A percentile compares a stretch with the other conserved stretches of the same genome.
Conservation (phyloP, 2,888 invertebrate genomes). For the Monochamus alternatus region DNA sequence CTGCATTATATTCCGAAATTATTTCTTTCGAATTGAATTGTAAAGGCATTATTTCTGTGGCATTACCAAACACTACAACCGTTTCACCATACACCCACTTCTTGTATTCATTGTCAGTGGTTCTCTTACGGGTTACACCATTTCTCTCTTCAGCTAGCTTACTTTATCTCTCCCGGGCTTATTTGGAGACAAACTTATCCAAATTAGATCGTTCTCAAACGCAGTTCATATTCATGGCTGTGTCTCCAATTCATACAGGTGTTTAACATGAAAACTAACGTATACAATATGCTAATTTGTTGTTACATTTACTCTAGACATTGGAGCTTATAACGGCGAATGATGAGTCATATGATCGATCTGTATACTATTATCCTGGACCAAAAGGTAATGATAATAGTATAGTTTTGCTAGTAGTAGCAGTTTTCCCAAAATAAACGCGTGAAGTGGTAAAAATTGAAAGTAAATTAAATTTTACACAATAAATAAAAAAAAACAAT, state of each 20-base stretch:
- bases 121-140: not conserved
- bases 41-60: no score
- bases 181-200: constrained; percentile 10
- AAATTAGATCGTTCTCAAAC: not conserved
- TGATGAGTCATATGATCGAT: not conserved
- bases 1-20: no score
- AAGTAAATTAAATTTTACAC: no score
- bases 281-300: constrained; percentile 16
- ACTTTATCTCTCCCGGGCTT: not conserved
- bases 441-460: no score
- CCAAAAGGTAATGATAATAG: no score
- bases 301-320: not conserved
- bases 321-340: not conserved
- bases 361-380: no score
- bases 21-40: no score
- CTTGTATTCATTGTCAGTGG: not conserved
- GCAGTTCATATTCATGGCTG: not conserved
- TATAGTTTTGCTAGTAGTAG: no score
- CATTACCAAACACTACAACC: not conserved
- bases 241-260: not conserved
- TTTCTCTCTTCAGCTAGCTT: not conserved
- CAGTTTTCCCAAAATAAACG: no score
- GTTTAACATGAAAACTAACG: constrained; percentile 12
- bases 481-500: no score
- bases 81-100: not conserved